Evolutionary conservation across 2,888 invertebrate species (phyloP), one percentile per base, ranked within the genome.

Genomic region (Latheticus oryzae): DNA sequence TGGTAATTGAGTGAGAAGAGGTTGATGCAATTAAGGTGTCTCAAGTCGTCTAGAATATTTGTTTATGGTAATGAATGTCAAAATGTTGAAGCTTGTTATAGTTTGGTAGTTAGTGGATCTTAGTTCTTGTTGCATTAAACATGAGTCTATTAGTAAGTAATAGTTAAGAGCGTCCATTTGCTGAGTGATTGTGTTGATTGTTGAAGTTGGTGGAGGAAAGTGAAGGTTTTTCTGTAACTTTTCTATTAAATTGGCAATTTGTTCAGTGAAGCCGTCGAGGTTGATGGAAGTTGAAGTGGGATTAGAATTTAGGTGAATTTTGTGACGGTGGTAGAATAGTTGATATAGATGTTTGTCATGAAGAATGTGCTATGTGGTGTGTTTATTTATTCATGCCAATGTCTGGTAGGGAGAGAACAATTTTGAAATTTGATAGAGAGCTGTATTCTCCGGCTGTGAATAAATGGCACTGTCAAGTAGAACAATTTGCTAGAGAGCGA

Each of bases 351-450:
- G 48, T 48, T 35, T 48, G 48, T 48, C 48, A 48, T 48, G 48
- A 48, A 48, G 48, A 48, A 48, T 48, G 48, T 9, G 47, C 35
- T 35, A 47, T 50, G 50, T 37, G 50, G 37, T 51, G 30, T 51
- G 51, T 51, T 51, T 51, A 51, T 52, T 52, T 52, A 52, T 52
- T 52, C 52, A 52, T 42, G 52, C 24, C 48, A 37, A 48, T 48
- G 48, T 48, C 48, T 37, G 37, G 26, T 17, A 48, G 48, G 52
- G 52, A 52, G 42, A 26, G 45, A 54, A 54, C 37, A 54, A 54
- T 54, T 54, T 54, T 43, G 37, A 54, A 54, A 52, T 52, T 52
- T 59, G 59, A 59, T 59, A 59, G 59, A 59, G 59, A 59, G 58
- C 45, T 48, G 47, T 47, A 42, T 58, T 52, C 52, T 35, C 33